A percentile compares a stretch with the other conserved stretches of the same genome.
Evolutionary conservation across 2,888 invertebrate species (phyloP).

Genomic region (Watsonalla cultraria): DNA sequence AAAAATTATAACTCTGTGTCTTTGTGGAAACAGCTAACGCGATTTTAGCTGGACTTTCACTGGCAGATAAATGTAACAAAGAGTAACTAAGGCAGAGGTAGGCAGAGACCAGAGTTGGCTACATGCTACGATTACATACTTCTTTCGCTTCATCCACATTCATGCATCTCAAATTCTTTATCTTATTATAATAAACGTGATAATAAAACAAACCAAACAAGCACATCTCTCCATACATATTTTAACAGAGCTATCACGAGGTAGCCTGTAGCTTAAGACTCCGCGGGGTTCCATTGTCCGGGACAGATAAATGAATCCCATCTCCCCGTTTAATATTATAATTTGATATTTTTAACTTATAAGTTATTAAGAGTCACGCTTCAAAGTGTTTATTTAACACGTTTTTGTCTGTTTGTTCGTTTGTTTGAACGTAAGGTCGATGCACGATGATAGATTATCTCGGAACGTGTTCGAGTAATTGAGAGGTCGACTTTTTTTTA

Average conservation of each 20-base stretch:
- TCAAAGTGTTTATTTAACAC: slow-evolving; percentile 73
- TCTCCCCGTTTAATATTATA: slow-evolving; percentile 73
- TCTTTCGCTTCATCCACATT: too few species aligned
- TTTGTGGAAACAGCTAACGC: too few species aligned
- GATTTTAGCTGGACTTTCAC: too few species aligned
- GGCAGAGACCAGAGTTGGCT: neutral
- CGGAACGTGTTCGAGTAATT: neutral
- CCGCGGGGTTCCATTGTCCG: slow-evolving; percentile 64
- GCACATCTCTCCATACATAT: neutral
- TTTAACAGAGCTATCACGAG: neutral
- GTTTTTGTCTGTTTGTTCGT: slow-evolving; percentile 32
- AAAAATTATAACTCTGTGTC: too few species aligned
- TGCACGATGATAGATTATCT: slow-evolving; percentile 1
- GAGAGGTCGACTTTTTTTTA: neutral
- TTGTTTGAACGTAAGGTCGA: slow-evolving; percentile 12
- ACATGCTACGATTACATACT: neutral
- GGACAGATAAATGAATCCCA: slow-evolving; percentile 65
- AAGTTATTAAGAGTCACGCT: slow-evolving; percentile 77
- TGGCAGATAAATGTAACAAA: too few species aligned
- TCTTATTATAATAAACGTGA: neutral
- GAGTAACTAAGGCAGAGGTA: too few species aligned
- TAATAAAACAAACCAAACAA: neutral
- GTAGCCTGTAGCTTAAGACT: slow-evolving; percentile 16
- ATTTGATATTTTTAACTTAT: slow-evolving; percentile 77
- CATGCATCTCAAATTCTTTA: too few species aligned